Evolutionary conservation across 1,140 invertebrate species (phyloP).

Genomic region (Drosophila arawakana): DNA sequence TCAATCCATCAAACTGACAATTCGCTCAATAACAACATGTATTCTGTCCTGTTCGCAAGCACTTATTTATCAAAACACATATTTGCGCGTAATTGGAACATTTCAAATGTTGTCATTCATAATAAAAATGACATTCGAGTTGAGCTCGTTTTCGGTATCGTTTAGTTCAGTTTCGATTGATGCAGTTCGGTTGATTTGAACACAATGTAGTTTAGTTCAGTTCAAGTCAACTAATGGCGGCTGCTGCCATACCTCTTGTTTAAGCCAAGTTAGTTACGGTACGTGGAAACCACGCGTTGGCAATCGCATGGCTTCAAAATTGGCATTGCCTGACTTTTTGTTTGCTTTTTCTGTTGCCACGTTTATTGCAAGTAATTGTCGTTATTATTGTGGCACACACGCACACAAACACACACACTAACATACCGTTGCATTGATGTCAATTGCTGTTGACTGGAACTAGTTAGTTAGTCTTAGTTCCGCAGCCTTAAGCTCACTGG

Average conservation of each 20-base stretch:
- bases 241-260: slow-evolving; percentile 8
- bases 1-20: slow-evolving; percentile 19
- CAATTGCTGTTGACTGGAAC: slow-evolving; percentile 10
- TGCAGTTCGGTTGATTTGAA: background rate
- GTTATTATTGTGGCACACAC: slow-evolving; percentile 30
- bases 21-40: slow-evolving; percentile 1
- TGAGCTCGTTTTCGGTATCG: slow-evolving; percentile 13
- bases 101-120: slow-evolving; percentile 82
- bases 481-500: background rate
- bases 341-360: slow-evolving; percentile 54
- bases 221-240: slow-evolving; percentile 64
- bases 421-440: slow-evolving; percentile 1
- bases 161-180: background rate
- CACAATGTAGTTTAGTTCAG: background rate
- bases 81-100: slow-evolving; percentile 79
- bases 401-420: background rate
- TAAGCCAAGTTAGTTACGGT: slow-evolving; percentile 3
- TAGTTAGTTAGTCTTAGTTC: background rate
- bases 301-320: slow-evolving; percentile 69
- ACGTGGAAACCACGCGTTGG: slow-evolving; percentile 66
- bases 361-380: slow-evolving; percentile 41
- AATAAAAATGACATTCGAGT: slow-evolving; percentile 75
- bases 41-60: slow-evolving; percentile 2
- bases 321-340: slow-evolving; percentile 55
- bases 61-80: slow-evolving; percentile 61